Conservation (phyloP, 1,140 invertebrate genomes). For the Oncopodura yosiiana region DNA sequence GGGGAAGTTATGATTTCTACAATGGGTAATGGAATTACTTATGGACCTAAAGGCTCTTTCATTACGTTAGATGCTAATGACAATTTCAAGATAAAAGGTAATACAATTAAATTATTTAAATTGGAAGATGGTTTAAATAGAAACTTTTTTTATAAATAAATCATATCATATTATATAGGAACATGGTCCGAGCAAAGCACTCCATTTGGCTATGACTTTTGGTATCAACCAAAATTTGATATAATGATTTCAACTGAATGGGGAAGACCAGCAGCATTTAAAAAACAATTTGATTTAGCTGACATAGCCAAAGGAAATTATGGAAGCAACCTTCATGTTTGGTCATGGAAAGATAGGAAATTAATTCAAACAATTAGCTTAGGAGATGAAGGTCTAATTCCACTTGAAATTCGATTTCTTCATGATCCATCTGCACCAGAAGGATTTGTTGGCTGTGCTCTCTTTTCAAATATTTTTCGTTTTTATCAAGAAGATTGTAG, state of each 20-base stretch:
- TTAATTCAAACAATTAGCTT: constrained; percentile 74
- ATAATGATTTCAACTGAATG: constrained; percentile 85
- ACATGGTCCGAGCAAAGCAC: constrained; percentile 43
- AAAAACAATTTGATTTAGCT: constrained; percentile 58
- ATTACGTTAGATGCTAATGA: constrained; percentile 72
- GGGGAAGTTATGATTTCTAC: constrained; percentile 92
- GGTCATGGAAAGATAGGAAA: constrained; percentile 73
- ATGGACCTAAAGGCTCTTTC: constrained; percentile 74
- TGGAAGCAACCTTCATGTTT: constrained; percentile 76
- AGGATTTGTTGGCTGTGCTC: constrained; percentile 74
- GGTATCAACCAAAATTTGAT: constrained; percentile 86
- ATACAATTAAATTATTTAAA: constrained; percentile 9
- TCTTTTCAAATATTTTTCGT: constrained; percentile 63
- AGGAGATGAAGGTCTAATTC: constrained; percentile 70
- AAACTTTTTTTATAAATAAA: background rate
- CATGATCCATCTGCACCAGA: constrained; percentile 73
- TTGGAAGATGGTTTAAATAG: too few species aligned
- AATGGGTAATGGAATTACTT: constrained; percentile 73
- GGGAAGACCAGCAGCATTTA: constrained; percentile 76
- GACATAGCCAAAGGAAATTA: constrained; percentile 55
- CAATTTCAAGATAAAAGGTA: constrained; percentile 57
- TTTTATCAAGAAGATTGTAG: constrained; percentile 56
- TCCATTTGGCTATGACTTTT: constrained; percentile 51
- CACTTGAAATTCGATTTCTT: constrained; percentile 86
- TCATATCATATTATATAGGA: too few species aligned